Evolutionary conservation across 2,888 invertebrate species (phyloP), one percentile per base, ranked within the genome.

Genomic region (Andrena praecox): DNA sequence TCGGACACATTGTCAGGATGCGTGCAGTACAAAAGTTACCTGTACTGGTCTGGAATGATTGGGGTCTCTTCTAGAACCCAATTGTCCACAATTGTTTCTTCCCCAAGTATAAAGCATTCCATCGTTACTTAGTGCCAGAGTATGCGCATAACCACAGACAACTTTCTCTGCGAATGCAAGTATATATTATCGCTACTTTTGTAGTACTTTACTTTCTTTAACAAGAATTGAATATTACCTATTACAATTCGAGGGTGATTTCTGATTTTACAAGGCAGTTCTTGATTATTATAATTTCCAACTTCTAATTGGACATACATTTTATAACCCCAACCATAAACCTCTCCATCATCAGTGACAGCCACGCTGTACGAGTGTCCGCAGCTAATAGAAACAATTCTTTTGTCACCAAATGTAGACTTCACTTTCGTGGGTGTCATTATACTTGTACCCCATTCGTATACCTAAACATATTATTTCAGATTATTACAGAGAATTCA

Each of bases 51-150:
- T 90, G 16, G 6, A 52, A 95, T 93, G 89, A 95, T 95, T 0
- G 31, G 95, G 94, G 89, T 94, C n/a, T n/a, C n/a, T n/a, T n/a
- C n/a, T n/a, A n/a, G n/a, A n/a, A 10, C 96, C 96, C 24, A 96
- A 93, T 89, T 96, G 96, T 0, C 96, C 96, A 84, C 95, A 95
- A 54, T 94, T 91, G 96, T 96, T 20, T 95, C 95, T n/a, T 74
- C 96, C 96, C 96, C 96, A 96, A n/a, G 95, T 95, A 88, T 94
- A 96, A 33, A 96, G 90, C 27, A 92, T 93, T 0, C 96, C 96
- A 87, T 95, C 95, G 87, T 96, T 95, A 33, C 95, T 95, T 16
- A 96, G 93, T 0, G 96, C 96, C 82, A 96, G 88, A 0, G 95
- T 94, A 89, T 96, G 96, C 0, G 95, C 95, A 88, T 95, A 95